A percentile compares a stretch with the other conserved stretches of the same genome.
Conservation (phyloP, 2,797 vertebrate species). For the Hypotaenidia okinawae region DNA sequence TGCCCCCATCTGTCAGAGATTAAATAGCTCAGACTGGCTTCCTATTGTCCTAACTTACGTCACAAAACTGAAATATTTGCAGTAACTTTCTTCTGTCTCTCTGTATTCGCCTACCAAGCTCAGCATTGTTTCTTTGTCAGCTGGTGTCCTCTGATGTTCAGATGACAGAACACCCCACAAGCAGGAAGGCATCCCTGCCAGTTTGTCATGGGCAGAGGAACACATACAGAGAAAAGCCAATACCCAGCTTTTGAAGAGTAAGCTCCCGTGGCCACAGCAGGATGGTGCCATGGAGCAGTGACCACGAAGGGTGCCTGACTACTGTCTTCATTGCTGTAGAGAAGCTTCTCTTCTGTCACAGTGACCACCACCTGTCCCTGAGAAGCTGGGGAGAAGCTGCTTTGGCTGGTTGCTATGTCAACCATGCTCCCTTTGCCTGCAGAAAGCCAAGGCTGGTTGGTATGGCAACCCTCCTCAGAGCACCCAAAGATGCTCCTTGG, state of each 20-base stretch:
- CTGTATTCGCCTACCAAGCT: rapidly evolving
- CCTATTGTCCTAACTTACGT: neutral
- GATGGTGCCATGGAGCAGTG: neutral
- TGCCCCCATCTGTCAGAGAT: neutral
- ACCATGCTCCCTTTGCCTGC: constrained; percentile 6
- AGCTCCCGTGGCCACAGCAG: rapidly evolving
- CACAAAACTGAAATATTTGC: neutral
- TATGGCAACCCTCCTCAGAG: constrained; percentile 55
- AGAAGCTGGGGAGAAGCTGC: neutral
- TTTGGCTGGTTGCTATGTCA: constrained; percentile 64
- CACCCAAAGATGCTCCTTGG: neutral
- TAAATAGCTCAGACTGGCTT: neutral
- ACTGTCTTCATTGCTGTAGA: neutral
- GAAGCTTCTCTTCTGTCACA: neutral
- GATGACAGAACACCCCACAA: neutral
- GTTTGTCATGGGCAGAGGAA: neutral
- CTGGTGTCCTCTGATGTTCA: neutral
- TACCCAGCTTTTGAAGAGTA: neutral
- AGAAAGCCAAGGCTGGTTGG: constrained; percentile 35
- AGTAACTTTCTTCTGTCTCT: neutral
- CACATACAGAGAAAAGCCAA: neutral
- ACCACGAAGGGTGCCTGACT: neutral
- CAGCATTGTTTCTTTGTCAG: neutral
- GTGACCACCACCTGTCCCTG: neutral
- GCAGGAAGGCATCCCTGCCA: neutral